These are phyloP conservation scores for Hydractinia echinata DNA, from an alignment of 30 jellyfish, hydroid and myxozoan species.

Conservation along the genomic window DNA sequence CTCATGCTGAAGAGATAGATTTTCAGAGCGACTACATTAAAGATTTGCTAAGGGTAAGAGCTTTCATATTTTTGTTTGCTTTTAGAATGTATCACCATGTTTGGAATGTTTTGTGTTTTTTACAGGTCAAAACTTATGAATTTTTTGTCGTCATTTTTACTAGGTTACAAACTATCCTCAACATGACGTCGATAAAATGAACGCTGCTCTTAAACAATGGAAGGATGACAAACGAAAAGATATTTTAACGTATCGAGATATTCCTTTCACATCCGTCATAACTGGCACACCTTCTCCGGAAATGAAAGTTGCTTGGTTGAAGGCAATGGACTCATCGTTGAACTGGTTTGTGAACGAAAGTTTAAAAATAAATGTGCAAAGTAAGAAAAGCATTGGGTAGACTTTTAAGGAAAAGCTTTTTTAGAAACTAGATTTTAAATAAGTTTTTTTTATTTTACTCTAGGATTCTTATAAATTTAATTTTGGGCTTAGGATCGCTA, in stretches of 20 bases:
- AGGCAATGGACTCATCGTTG: neutral
- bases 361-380: neutral
- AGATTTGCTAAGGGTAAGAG: neutral
- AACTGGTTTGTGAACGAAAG: neutral
- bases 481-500: too few species aligned
- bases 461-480: too few species aligned
- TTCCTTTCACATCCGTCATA: neutral
- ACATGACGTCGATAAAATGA: neutral
- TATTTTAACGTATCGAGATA: neutral
- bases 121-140: too few species aligned
- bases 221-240: neutral
- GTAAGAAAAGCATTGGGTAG: too few species aligned
- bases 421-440: too few species aligned
- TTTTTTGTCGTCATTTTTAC: too few species aligned
- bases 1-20: neutral
- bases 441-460: too few species aligned
- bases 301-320: neutral
- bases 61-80: neutral
- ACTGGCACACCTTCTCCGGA: neutral
- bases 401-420: too few species aligned
- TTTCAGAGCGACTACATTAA: slow-evolving; percentile 18
- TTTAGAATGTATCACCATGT: too few species aligned
- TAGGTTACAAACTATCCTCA: neutral
- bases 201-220: neutral
- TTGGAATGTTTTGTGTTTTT: too few species aligned